phyloP scores from a whole-genome alignment of 2,888 invertebrate genomes.

The Epiperipatus broadwayi region DNA sequence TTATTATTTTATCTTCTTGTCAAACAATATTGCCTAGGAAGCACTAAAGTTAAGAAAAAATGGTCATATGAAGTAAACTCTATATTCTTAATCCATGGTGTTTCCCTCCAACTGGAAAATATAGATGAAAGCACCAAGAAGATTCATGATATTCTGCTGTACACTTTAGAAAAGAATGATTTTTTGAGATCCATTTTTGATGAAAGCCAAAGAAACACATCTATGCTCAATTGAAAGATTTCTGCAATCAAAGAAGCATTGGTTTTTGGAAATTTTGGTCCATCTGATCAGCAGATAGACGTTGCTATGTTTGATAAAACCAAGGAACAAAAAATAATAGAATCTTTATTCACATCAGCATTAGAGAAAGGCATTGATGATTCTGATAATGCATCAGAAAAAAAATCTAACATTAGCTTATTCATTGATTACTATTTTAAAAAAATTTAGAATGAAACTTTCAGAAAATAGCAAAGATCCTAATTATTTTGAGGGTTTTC shows the following conservation, averaged over 20 bases:
- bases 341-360: slow-evolving; percentile 48
- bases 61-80: too few relatives aligned
- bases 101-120: too few relatives aligned
- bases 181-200: slow-evolving; percentile 43
- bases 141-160: slow-evolving; percentile 59
- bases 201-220: slow-evolving; percentile 65
- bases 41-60: too few relatives aligned
- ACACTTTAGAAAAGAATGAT: slow-evolving; percentile 73
- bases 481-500: slow-evolving; percentile 47
- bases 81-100: too few relatives aligned
- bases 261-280: slow-evolving; percentile 63
- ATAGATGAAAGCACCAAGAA: too few relatives aligned
- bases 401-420: slow-evolving; percentile 49
- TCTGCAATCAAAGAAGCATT: slow-evolving; percentile 68
- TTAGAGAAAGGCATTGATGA: slow-evolving; percentile 45
- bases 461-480: slow-evolving; percentile 38
- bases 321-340: slow-evolving; percentile 53
- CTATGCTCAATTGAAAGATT: slow-evolving; percentile 56
- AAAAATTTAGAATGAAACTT: slow-evolving; percentile 49
- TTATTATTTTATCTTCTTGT: too few relatives aligned
- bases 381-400: slow-evolving; percentile 42
- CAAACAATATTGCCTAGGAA: too few relatives aligned
- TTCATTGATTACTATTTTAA: slow-evolving; percentile 58
- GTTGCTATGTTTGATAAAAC: slow-evolving; percentile 57
- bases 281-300: slow-evolving; percentile 54